phyloP scores from a whole-genome alignment of 2,113 vertebrate genomes.

The Heliornis fulica region DNA sequence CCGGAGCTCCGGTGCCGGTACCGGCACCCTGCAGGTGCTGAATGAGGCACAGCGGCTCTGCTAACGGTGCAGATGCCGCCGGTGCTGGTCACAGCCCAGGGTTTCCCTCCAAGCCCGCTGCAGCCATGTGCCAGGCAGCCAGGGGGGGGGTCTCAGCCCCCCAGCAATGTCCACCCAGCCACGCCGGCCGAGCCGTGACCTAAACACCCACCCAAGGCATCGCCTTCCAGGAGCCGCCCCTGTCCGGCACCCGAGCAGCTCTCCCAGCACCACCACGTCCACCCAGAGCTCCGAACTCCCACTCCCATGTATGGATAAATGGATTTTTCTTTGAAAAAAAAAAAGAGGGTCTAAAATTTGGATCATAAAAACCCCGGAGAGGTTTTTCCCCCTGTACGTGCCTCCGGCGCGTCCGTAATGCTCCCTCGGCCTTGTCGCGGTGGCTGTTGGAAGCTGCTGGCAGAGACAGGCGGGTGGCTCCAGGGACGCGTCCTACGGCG shows the following conservation, averaged over 20 bases:
- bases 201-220: background rate
- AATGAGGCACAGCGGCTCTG: background rate
- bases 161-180: no score
- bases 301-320: fast-evolving
- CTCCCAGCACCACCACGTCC: background rate
- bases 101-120: background rate
- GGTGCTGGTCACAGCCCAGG: background rate
- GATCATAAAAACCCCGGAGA: background rate
- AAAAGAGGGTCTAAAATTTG: background rate
- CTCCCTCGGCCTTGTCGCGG: background rate
- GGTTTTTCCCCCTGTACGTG: fast-evolving
- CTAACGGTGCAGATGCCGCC: fast-evolving
- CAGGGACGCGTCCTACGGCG: fast-evolving
- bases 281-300: background rate
- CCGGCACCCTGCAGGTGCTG: no score
- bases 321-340: background rate
- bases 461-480: background rate
- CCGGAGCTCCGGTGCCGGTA: no score
- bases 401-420: fast-evolving
- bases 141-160: no score
- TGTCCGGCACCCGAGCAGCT: background rate
- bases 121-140: no score
- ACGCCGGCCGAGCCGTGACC: fast-evolving
- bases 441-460: fast-evolving
- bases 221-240: background rate